phyloP scores from a whole-genome alignment of 2,113 vertebrate genomes.

The Laticauda laticaudata region DNA sequence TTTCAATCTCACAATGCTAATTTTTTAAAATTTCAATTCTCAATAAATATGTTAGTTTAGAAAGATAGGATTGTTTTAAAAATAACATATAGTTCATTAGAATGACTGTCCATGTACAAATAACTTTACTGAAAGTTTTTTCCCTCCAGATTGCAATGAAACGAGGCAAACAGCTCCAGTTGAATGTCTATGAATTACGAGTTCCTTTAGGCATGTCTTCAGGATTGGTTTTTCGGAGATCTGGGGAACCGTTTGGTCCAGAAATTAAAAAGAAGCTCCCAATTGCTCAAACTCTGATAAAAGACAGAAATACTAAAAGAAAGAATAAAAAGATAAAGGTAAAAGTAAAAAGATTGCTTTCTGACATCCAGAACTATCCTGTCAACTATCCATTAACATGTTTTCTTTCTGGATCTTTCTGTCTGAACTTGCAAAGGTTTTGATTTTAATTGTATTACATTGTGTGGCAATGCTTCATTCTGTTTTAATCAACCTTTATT shows the following conservation, averaged over 20 bases:
- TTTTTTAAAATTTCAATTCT: background rate
- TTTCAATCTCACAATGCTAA: background rate
- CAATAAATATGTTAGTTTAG: background rate
- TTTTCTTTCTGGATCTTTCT: background rate
- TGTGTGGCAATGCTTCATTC: background rate
- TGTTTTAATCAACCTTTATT: background rate
- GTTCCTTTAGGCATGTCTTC: constrained; percentile 49
- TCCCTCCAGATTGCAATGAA: constrained; percentile 84
- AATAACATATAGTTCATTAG: background rate
- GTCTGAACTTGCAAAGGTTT: background rate
- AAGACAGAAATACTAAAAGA: constrained; percentile 70
- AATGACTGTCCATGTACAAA: background rate
- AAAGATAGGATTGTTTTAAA: background rate
- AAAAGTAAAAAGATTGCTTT: background rate
- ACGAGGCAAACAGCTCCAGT: constrained; percentile 88
- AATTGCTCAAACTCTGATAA: constrained; percentile 77
- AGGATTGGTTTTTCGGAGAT: constrained; percentile 42
- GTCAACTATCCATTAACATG: background rate
- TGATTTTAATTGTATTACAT: background rate
- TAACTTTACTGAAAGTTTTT: background rate
- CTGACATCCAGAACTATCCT: background rate
- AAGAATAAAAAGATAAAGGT: constrained; percentile 59
- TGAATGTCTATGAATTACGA: constrained; percentile 86
- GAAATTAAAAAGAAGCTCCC: constrained; percentile 78
- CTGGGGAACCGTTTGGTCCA: constrained; percentile 39